Evolutionary conservation across 1,140 invertebrate genomes (phyloP), one percentile per base, ranked within the genome.

Genomic region (Trichomalopsis sarcophagae): DNA sequence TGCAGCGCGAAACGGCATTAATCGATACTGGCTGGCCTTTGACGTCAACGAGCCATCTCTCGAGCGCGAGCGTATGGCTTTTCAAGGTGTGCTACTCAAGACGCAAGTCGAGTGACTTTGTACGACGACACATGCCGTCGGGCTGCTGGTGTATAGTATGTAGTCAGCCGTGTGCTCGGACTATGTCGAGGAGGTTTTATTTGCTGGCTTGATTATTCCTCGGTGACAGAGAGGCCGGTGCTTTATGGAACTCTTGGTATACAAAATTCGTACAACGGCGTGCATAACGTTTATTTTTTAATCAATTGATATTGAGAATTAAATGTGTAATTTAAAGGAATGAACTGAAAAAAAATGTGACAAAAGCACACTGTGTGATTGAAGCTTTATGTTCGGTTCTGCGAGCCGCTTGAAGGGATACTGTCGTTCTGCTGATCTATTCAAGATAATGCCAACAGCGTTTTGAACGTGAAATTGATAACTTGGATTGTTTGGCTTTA

Each of bases 11-110:
- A 73, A 50, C 68, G 30, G 47, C 66, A 33, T 81, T 21, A 81
- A 81, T 81, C 80, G 80, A 81, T 81, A 71, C 68, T 27, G 6
- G 75, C 50, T n/a, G 78, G 78, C 80, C n/a, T 62, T 62, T 55
- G 80, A 81, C 80, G 68, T 81, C 80, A 73, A 81, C 68, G 33
- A 3, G 30, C 47, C 33, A 68, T 80, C 78, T 78, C 44, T 27
- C 62, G 77, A 17, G 55, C 55, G 30, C 21, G 69, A 14, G 44
- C 3, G 14, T 66, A 79, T 66, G 77, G 30, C 27, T 79, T 66
- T 66, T 66, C 50, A 36, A 79, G 77, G 73, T 75, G 73, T 21
- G 55, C 55, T 62, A 62, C 55, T 62, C 55, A 62, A 62, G 55
- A 62, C 55, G 0, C 21, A 0, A 21, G 55, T 62, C 55, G 55